Base-by-base conservation (phyloP, 2,888 invertebrate species). In the Euplexia lucipara region DNA sequence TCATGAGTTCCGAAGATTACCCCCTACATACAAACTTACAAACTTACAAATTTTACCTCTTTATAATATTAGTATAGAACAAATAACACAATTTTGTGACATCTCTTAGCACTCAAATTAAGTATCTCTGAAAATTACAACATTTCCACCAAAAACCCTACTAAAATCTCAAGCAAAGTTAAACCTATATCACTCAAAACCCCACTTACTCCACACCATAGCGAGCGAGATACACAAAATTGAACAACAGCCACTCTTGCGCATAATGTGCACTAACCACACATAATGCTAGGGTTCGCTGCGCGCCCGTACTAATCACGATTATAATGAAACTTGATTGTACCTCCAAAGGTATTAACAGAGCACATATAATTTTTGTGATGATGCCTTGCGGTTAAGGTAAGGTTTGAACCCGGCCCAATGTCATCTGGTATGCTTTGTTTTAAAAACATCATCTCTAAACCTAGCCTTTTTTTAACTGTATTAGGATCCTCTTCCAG, bases 311-410 rank as follows among this genome's bases (percentile, higher is more conserved):
- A 66, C 84, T 85, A 85, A 85, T 82, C 81, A 83, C 76, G 73
- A 80, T 82, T 70, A 83, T 85, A 83, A 83, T 78, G 80, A 72
- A 57, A 18, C 69, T 61, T 81, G 82, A 85, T 85, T 83, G 77
- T 66, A 74, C 63, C 79, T 78, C 57, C 42, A 62, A 49, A 69
- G 76, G 49, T 72, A 81, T 82, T 80, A 78, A 72, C 75, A 54
- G 81, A 74, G 62, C 81, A 81, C 67, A 80, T 81, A 82, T 79
- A 81, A 82, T 82, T 78, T 79, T 42, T 42, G 52, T 22, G 62
- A 74, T 78, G 57, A 53, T 64, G 58, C 44, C 66, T 61, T 69
- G 72, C 48, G 75, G 77, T 77, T 37, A 34, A 18, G 53, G 26
- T 59, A 32, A 8, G 6, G 20, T 42, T 52, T 54, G 9, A 45